Percentiles rank a stretch among this genome's conserved stretches.
phyloP scores from a whole-genome alignment of 2,113 vertebrate species.

The Origma solitaria region DNA sequence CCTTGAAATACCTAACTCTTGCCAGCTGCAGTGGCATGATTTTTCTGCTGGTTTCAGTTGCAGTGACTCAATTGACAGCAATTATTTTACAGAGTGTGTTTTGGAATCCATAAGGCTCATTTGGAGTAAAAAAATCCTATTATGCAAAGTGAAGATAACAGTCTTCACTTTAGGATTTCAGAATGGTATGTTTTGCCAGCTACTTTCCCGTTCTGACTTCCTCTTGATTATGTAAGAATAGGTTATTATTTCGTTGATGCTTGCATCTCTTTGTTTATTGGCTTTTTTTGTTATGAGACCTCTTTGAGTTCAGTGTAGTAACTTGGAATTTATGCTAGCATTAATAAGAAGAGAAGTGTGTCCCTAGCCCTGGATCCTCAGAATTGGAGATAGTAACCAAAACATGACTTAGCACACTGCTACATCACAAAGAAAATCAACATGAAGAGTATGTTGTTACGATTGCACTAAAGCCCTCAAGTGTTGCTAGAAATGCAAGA shows the following conservation, averaged over 20 bases:
- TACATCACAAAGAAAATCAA: neutral
- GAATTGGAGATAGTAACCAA: neutral
- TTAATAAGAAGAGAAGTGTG: neutral
- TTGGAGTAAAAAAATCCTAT: neutral
- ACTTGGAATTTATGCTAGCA: neutral
- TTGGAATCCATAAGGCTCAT: neutral
- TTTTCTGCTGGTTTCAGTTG: neutral
- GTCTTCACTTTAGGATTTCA: neutral
- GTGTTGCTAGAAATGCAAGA: neutral
- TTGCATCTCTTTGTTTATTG: neutral
- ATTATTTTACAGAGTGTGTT: neutral
- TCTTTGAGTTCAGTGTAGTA: neutral
- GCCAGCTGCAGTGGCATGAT: neutral
- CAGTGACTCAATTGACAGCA: neutral
- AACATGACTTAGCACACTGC: neutral
- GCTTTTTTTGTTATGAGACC: fast-evolving
- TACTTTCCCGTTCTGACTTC: neutral
- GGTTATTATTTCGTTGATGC: neutral
- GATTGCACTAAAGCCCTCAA: neutral
- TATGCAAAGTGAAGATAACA: neutral
- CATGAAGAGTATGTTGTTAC: neutral
- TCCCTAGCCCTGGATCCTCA: neutral
- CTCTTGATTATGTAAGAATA: neutral
- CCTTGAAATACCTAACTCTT: neutral
- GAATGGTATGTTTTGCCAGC: neutral